Base-by-base conservation (phyloP, 2,113 vertebrate genomes). In the Spheniscus mendiculus region DNA sequence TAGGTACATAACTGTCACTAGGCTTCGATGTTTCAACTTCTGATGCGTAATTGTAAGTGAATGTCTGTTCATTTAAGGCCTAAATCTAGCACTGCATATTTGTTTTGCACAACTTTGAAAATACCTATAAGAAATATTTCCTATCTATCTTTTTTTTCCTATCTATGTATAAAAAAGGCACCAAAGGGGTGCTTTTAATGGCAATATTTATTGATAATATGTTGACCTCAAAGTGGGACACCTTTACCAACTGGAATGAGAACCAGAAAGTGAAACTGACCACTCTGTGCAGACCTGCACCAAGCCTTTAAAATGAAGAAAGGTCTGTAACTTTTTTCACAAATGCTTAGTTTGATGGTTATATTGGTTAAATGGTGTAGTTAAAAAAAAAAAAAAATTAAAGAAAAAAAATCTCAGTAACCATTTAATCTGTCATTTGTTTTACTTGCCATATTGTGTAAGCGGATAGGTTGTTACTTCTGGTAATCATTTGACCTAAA, bases 181-280 rank as follows among this genome's bases (percentile, higher is more conserved):
- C 22, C n/a, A 15, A 21, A 79, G 59, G 23, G 6, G 5, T 53
- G 52, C 10, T 74, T 55, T 15, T 27, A 19, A 1, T 25, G 27
- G 5, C 11, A 22, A 0, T 22, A 3, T 27, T 53, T 71, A 11
- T 5, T 27, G 47, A 1, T n/a, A 7, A 7, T 13, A 0, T 6
- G 26, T 30, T 70, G 74, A 10, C 29, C 6, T n/a, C 8, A 2
- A 23, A 72, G 38, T 40, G 45, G 34, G n/a, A 10, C 9, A 9
- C 5, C 52, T 59, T 47, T 44, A 5, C 18, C 58, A 25, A 3
- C 9, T 6, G 21, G 21, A 50, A 34, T 32, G 81, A 72, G 93
- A 81, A 87, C 12, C 52, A 67, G 65, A 15, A 56, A 71, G 69
- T 44, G 81, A 61, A 69, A 71, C 8, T 59, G 73, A 16, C 14